These are phyloP conservation scores for Drosophila eohydei DNA, from an alignment of 2,888 invertebrate genomes.

Conservation along the genomic window DNA sequence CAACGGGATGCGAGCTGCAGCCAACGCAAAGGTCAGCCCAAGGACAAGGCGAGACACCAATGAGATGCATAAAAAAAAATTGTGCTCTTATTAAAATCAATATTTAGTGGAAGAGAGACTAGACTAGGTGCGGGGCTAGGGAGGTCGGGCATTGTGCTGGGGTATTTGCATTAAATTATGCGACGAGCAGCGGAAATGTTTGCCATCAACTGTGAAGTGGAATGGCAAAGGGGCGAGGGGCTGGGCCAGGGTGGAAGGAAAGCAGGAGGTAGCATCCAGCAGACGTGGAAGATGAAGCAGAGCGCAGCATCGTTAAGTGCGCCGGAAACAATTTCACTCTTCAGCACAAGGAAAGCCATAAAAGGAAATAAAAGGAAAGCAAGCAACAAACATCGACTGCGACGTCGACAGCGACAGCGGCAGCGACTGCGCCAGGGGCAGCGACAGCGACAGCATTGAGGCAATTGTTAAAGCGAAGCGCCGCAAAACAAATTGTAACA, in stretches of 20 bases:
- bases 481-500: conserved; percentile 75
- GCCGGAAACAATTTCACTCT: conserved; percentile 81
- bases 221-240: neutral
- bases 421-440: neutral
- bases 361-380: conserved; percentile 74
- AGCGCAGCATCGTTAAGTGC: conserved; percentile 74
- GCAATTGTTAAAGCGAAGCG: conserved; percentile 54
- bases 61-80: conserved; percentile 62
- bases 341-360: conserved; percentile 73
- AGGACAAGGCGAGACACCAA: conserved; percentile 62
- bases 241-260: neutral
- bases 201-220: conserved; percentile 66
- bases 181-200: conserved; percentile 80
- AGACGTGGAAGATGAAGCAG: conserved; percentile 30
- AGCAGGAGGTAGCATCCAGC: neutral
- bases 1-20: conserved; percentile 14
- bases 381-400: conserved; percentile 34
- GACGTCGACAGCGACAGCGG: neutral
- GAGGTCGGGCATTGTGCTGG: conserved; percentile 14
- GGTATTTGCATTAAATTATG: conserved; percentile 78
- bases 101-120: conserved; percentile 59
- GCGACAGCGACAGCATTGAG: conserved; percentile 12
- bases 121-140: conserved; percentile 14
- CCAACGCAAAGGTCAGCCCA: conserved; percentile 65
- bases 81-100: conserved; percentile 70